Conservation (phyloP, 1,140 invertebrate species). For the Lasaia peninsularis region DNA sequence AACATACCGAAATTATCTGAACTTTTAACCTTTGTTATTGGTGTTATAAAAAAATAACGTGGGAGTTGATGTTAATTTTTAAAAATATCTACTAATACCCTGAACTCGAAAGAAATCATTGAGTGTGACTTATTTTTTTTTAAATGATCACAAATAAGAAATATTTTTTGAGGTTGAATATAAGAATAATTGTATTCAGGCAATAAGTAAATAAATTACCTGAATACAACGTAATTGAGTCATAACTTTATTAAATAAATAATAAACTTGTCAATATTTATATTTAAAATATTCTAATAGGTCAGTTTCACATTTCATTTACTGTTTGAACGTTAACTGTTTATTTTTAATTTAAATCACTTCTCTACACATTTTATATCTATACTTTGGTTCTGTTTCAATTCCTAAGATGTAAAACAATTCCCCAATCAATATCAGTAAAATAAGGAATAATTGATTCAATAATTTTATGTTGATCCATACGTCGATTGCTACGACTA, state of each 20-base stretch:
- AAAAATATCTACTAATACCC: too few species aligned
- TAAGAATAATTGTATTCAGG: not conserved
- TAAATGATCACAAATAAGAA: not conserved
- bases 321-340: conserved; percentile 26
- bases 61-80: too few species aligned
- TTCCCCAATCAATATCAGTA: conserved; percentile 24
- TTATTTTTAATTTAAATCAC: conserved; percentile 31
- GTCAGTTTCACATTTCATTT: conserved; percentile 20
- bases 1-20: too few species aligned
- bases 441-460: not conserved
- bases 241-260: not conserved
- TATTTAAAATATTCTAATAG: conserved; percentile 7
- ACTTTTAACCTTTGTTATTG: too few species aligned
- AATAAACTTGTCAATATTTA: conserved; percentile 5
- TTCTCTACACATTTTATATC: conserved; percentile 30
- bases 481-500: conserved; percentile 34
- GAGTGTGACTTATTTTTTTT: too few species aligned
- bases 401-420: conserved; percentile 45
- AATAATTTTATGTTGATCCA: conserved; percentile 15
- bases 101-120: too few species aligned
- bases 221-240: not conserved
- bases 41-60: too few species aligned
- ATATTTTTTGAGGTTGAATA: conserved; percentile 5
- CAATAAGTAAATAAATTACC: not conserved
- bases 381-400: conserved; percentile 67